phyloP scores from a whole-genome alignment of 2,113 vertebrate species.

The Bubo bubo region DNA sequence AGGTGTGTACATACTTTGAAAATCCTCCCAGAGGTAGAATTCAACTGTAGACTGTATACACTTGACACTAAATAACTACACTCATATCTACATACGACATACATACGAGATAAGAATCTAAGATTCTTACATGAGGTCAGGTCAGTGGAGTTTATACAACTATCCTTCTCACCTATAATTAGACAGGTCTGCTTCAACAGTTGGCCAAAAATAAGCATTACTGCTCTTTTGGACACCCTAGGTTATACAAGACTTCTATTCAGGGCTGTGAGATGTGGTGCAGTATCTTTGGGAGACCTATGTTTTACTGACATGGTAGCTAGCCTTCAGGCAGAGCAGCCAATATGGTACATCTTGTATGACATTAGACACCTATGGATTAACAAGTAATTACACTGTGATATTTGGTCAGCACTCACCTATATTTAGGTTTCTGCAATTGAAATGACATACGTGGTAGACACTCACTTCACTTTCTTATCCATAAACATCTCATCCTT shows the following conservation, averaged over 20 bases:
- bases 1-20: background rate
- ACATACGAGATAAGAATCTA: background rate
- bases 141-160: background rate
- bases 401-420: background rate
- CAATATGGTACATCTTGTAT: accelerated
- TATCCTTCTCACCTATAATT: background rate
- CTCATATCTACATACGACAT: background rate
- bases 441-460: background rate
- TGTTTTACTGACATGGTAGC: background rate
- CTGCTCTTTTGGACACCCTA: background rate
- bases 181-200: background rate
- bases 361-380: background rate
- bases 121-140: background rate
- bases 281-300: background rate
- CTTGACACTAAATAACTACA: background rate
- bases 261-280: background rate
- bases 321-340: background rate
- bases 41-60: background rate
- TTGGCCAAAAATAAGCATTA: background rate
- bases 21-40: background rate
- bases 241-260: background rate
- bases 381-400: background rate
- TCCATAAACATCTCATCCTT: background rate
- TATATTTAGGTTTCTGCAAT: background rate
- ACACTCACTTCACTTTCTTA: background rate